Conservation (phyloP, 2,797 vertebrate species). For the Parotocinclus haroldoi region DNA sequence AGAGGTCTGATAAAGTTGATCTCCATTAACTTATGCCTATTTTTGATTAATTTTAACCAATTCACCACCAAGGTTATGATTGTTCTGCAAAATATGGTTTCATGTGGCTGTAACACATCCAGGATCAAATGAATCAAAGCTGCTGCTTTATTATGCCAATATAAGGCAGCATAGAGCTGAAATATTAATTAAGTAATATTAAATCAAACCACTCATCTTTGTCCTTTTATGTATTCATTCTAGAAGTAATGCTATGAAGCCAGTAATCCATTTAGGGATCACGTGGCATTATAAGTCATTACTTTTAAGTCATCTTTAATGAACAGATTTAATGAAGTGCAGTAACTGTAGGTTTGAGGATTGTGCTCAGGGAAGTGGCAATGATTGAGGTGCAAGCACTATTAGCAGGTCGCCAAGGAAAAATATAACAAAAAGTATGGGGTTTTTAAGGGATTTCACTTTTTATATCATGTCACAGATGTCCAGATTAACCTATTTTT, state of each 20-base stretch:
- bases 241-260: constrained; percentile 68
- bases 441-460: too few relatives aligned
- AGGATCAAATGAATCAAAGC: constrained; percentile 9
- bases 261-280: constrained; percentile 69
- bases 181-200: constrained; percentile 64
- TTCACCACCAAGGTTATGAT: too few relatives aligned
- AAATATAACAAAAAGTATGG: too few relatives aligned
- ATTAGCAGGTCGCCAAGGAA: too few relatives aligned
- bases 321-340: constrained; percentile 76
- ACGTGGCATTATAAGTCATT: constrained; percentile 70
- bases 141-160: background rate
- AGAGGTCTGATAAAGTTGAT: too few relatives aligned
- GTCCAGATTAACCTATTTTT: too few relatives aligned
- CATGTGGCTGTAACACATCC: too few relatives aligned
- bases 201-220: constrained; percentile 58
- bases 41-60: too few relatives aligned
- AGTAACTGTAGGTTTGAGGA: constrained; percentile 65
- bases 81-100: too few relatives aligned
- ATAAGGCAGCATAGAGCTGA: background rate
- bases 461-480: too few relatives aligned
- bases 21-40: too few relatives aligned
- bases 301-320: constrained; percentile 72
- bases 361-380: constrained; percentile 37
- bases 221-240: constrained; percentile 66
- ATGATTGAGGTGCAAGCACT: background rate